These are phyloP conservation scores for Empis livida DNA, from an alignment of 2,888 invertebrate genomes.

Conservation along the genomic window DNA sequence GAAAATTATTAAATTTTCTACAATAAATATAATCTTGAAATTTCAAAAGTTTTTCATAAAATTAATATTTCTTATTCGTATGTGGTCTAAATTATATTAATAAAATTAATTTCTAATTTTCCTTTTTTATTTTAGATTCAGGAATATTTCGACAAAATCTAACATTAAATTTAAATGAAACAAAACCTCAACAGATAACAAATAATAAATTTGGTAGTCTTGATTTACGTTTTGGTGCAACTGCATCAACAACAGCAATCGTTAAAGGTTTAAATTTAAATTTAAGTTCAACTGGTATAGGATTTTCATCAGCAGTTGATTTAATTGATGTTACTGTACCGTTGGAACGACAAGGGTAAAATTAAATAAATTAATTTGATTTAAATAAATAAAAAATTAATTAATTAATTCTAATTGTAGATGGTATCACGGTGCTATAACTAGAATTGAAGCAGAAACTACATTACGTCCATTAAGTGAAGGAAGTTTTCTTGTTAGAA, in stretches of 20 bases:
- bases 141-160: conserved; percentile 53
- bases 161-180: conserved; percentile 57
- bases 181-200: conserved; percentile 28
- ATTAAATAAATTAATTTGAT: conserved; percentile 10
- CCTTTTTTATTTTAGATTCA: conserved; percentile 33
- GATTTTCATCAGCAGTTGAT: conserved; percentile 48
- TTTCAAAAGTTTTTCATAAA: too few relatives aligned
- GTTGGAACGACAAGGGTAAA: conserved; percentile 77
- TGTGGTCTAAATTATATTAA: too few relatives aligned
- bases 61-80: too few relatives aligned
- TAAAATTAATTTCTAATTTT: background rate
- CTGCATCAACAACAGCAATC: conserved; percentile 12
- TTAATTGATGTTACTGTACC: conserved; percentile 69
- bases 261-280: conserved; percentile 53
- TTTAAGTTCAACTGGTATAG: conserved; percentile 38
- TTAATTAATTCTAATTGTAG: conserved; percentile 32
- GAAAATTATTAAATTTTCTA: too few relatives aligned
- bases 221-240: conserved; percentile 37
- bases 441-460: conserved; percentile 81
- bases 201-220: conserved; percentile 33
- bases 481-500: conserved; percentile 88
- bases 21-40: too few relatives aligned
- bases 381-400: background rate
- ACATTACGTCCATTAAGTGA: conserved; percentile 70
- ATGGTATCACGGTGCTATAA: conserved; percentile 93